phyloP scores from a whole-genome alignment of 23 tunicate genomes.

The Halocynthia roretzi region DNA sequence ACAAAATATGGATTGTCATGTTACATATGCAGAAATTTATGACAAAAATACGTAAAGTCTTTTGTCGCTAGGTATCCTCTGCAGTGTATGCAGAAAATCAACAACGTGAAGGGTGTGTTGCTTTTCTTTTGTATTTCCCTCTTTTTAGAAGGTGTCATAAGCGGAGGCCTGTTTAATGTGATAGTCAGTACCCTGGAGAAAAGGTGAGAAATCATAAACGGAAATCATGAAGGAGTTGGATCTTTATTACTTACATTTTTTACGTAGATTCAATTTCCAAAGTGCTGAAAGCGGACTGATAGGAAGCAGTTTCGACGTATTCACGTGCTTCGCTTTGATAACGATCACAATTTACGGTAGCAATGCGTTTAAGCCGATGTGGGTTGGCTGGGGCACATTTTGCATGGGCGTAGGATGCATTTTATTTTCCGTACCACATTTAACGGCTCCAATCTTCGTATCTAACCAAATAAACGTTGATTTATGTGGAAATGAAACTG shows the following conservation, averaged over 20 bases:
- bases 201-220: constrained; percentile 1
- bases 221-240: background rate
- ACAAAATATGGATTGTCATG: too few species aligned
- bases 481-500: constrained; percentile 6
- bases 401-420: constrained; percentile 26
- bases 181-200: constrained; percentile 20
- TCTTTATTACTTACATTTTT: background rate
- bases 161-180: constrained; percentile 19
- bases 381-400: constrained; percentile 31
- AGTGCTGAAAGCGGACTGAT: constrained; percentile 15
- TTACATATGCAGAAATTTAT: too few species aligned
- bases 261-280: constrained; percentile 14
- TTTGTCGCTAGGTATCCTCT: constrained; percentile 7
- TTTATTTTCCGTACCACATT: constrained; percentile 27
- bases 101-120: constrained; percentile 20
- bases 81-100: constrained; percentile 8
- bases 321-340: constrained; percentile 1
- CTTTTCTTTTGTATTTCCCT: constrained; percentile 2
- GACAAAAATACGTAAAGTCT: background rate
- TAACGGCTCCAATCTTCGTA: constrained; percentile 10
- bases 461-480: background rate
- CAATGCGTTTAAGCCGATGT: constrained; percentile 13
- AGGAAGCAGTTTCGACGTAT: constrained; percentile 17
- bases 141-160: constrained; percentile 12
- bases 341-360: constrained; percentile 14